Evolutionary conservation across 2,113 vertebrate genomes (phyloP).

Genomic region (Urocolius indicus): DNA sequence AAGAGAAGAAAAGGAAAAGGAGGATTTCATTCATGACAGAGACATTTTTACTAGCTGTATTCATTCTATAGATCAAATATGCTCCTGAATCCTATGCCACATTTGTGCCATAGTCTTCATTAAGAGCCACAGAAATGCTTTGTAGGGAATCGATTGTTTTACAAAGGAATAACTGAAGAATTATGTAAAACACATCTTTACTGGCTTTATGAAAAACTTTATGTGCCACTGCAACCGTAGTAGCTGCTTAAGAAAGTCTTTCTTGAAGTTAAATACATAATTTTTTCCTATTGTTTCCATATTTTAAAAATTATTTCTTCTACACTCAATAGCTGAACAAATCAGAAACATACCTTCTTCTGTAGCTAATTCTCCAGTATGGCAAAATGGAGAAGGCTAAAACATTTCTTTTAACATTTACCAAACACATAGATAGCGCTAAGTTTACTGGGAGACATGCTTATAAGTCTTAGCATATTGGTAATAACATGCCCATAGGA

Average conservation of each 20-base stretch:
- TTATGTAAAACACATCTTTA: background rate
- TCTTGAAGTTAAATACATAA: background rate
- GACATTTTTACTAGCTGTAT: rapidly evolving
- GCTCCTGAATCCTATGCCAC: background rate
- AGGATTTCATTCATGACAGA: background rate
- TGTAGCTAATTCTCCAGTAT: background rate
- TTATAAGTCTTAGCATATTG: background rate
- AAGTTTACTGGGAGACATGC: background rate
- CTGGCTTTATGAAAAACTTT: background rate
- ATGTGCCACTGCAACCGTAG: background rate
- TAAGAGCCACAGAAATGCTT: background rate
- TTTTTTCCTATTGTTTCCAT: background rate
- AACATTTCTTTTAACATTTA: background rate
- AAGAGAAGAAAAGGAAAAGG: background rate
- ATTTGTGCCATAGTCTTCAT: background rate
- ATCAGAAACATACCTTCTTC: background rate
- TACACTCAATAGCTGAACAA: background rate
- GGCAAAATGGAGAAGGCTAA: background rate
- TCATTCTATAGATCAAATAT: background rate
- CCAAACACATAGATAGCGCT: background rate
- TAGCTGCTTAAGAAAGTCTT: background rate
- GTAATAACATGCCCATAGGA: background rate
- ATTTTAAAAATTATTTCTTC: background rate
- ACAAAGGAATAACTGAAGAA: background rate
- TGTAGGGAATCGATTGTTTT: background rate